These are phyloP conservation scores for Orchesella flavescens DNA, from an alignment of 2,888 invertebrate species.

Conservation along the genomic window DNA sequence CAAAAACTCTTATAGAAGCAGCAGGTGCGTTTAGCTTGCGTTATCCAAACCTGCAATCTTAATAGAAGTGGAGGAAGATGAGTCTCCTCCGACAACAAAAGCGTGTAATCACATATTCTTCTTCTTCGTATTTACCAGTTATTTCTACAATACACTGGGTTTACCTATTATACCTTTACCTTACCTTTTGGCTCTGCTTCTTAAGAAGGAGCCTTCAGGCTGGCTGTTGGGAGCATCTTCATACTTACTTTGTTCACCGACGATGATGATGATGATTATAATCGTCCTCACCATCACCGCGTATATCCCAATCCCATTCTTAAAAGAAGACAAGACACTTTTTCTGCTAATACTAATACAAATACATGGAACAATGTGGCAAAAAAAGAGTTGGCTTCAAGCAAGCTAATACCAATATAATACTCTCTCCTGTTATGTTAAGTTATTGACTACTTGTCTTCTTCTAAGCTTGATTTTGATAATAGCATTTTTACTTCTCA, in stretches of 20 bases:
- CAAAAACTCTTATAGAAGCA: neutral
- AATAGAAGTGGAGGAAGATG: constrained; percentile 5
- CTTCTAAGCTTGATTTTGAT: neutral
- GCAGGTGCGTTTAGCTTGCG: neutral
- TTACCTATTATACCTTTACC: neutral
- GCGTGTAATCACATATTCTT: constrained; percentile 9
- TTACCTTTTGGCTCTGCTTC: neutral
- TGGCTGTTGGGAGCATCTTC: constrained; percentile 1
- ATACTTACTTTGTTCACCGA: neutral
- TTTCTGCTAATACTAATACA: neutral
- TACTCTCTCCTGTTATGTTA: neutral
- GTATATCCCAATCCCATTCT: neutral
- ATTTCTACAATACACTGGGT: neutral
- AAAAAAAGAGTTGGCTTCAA: too few species aligned
- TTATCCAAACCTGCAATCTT: neutral
- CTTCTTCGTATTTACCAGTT: neutral
- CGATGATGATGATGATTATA: neutral
- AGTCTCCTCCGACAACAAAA: constrained; percentile 4
- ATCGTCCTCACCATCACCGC: neutral
- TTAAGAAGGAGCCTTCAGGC: constrained; percentile 1
- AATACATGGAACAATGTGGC: neutral
- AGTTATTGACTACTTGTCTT: neutral
- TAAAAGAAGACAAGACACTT: neutral
- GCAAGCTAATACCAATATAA: too few species aligned
- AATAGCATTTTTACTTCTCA: neutral